Base-by-base conservation (phyloP, 2,888 invertebrate species). In the Sphaerophoria taeniata region DNA sequence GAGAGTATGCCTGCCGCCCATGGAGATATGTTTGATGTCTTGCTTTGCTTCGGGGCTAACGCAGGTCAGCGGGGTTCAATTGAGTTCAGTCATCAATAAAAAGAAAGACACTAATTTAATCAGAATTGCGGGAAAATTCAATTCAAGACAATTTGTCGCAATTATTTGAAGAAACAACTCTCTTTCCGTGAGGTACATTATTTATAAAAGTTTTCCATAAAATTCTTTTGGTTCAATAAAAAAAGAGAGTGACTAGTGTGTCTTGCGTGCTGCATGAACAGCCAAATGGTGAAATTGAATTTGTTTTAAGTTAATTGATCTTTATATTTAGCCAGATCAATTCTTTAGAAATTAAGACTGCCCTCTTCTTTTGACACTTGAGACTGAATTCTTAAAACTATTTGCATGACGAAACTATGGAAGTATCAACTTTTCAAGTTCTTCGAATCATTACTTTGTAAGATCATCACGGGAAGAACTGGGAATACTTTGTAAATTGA, bases 21-120 rank as follows among this genome's bases (percentile, higher is more conserved):
- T 75, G 67, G 55, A 67, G 67, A 80, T 72, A 58, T 83, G 56
- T 69, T 77, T 69, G 69, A 51, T 72, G 75, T 49, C 47, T 65
- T 69, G 75, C 55, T 49, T 65, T 69, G 11, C 67, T 67, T 49
- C 47, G 75, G 58, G 84, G 75, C 75, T 67, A 80, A 67, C 72
- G 31, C 69, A 80, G 84, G 84, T 69, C 84, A 39, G 6, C 75
- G 75, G 56, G 55, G 84, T 79, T 84, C 84, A 84, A 84, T 84
- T 84, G 53, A 72, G 61, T 80, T 58, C 79, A 60, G 60, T 69
- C 80, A 75, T 80, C 84, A 75, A 75, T 80, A 72, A 84, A 74
- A 72, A 82, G n/a, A 55, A 76, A 76, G 67, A 75, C 56, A 31
- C 67, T 84, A 84, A 84, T 84, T 84, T 79, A 84, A 84, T 84